Base-by-base conservation (phyloP, 2,888 invertebrate species). In the Alentia gelatinosa region DNA sequence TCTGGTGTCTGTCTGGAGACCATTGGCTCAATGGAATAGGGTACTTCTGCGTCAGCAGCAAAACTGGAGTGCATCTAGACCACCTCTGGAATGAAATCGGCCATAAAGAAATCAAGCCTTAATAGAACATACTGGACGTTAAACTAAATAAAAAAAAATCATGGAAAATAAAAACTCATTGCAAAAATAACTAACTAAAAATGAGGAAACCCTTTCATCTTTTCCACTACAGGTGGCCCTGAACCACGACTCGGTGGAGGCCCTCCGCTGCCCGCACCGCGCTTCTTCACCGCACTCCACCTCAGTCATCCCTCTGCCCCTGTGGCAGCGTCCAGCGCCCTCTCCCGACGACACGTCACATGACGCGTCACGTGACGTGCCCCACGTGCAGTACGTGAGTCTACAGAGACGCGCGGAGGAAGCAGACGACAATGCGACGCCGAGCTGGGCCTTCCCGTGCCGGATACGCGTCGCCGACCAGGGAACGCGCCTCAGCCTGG, bases 221-320 rank as follows among this genome's bases (percentile, higher is more conserved):
- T 83, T 83, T 7, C n/a, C n/a, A n/a, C n/a, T n/a, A n/a, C 86
- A 86, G 86, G 47, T 86, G 23, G 3, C 86, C 1, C 35, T 86
- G 30, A 15, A 86, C 47, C 42, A 42, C 12, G 86, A 47, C 1
- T 19, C 26, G 23, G 5, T 56, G 19, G 56, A 56, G 3, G 19
- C 23, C n/a, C 56, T 56, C n/a, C 23, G n/a, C 3, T 56, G 56
- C n/a, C 19, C 19, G n/a, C 19, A 19, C 23, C 19, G 56, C 19
- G n/a, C 23, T 19, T 19, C 30, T 3, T 75, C 4, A 7, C 15
- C 19, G 37, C n/a, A 30, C 37, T 19, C n/a, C 1, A 26, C n/a
- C 7, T n/a, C 33, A 3, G 1, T 23, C 4, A 12, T 86, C 86
- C 86, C 86, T 3, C 30, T 86, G 33, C 86, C 86, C 1, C 12